Conservation (phyloP, 2,113 vertebrate genomes). For the Pseudopodoces humilis region DNA sequence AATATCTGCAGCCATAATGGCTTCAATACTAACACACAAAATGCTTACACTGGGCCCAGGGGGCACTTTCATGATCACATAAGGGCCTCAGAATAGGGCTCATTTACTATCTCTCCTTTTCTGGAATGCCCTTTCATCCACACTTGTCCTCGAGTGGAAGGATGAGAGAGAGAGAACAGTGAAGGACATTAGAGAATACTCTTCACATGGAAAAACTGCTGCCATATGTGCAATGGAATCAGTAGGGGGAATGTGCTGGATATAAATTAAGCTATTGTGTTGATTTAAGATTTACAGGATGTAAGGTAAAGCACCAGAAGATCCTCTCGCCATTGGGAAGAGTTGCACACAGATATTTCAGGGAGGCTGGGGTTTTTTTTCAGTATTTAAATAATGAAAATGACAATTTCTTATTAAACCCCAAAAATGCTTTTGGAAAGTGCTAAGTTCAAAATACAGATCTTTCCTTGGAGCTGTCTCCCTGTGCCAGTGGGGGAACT, state of each 20-base stretch:
- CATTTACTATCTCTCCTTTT: constrained; percentile 40
- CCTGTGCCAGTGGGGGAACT: neutral
- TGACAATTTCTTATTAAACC: neutral
- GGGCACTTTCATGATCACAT: constrained; percentile 51
- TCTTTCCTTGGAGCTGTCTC: neutral
- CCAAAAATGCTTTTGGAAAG: neutral
- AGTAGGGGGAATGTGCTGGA: neutral
- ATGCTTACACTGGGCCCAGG: constrained; percentile 45
- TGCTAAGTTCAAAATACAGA: neutral
- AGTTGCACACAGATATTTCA: neutral
- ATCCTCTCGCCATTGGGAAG: neutral
- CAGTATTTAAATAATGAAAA: neutral
- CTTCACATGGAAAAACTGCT: constrained; percentile 29
- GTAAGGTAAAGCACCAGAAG: neutral
- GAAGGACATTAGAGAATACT: constrained; percentile 43
- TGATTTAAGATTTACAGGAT: neutral
- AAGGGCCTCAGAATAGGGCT: constrained; percentile 43
- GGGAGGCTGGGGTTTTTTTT: neutral
- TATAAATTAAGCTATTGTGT: neutral
- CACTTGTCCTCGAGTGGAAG: constrained; percentile 37
- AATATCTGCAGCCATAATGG: neutral
- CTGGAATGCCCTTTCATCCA: constrained; percentile 45
- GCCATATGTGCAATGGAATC: neutral
- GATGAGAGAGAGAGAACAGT: constrained; percentile 13
- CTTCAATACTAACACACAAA: constrained; percentile 15